Percentiles rank a stretch among this genome's conserved stretches.
phyloP scores from a whole-genome alignment of 1,140 invertebrate genomes.

The Spodoptera litura region DNA sequence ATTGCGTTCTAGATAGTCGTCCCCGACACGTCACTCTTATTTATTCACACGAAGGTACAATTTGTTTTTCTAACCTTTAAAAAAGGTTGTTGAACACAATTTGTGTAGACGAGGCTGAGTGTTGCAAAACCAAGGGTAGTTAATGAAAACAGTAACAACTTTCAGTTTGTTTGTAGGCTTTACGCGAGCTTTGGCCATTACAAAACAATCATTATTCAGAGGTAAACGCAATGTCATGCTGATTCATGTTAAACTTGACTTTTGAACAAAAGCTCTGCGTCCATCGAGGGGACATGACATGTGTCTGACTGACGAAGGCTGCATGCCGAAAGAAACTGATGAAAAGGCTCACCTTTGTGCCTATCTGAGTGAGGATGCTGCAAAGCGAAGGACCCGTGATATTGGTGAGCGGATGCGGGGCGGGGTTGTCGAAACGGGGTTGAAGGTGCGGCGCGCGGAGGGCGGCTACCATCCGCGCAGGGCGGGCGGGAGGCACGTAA shows the following conservation, averaged over 20 bases:
- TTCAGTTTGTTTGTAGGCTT: not conserved
- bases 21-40: slow-evolving; percentile 6
- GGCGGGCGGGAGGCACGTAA: slow-evolving; percentile 81
- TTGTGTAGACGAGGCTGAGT: not conserved
- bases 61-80: slow-evolving; percentile 6
- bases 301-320: slow-evolving; percentile 42
- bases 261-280: slow-evolving; percentile 5
- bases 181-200: not conserved
- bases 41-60: not conserved
- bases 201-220: slow-evolving; percentile 19
- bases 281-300: slow-evolving; percentile 1
- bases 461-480: slow-evolving; percentile 61
- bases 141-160: slow-evolving; percentile 5
- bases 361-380: slow-evolving; percentile 70
- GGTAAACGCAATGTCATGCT: slow-evolving; percentile 34
- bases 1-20: slow-evolving; percentile 23
- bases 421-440: slow-evolving; percentile 67
- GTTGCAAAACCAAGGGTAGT: not conserved
- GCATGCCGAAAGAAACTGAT: slow-evolving; percentile 32
- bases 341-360: slow-evolving; percentile 45
- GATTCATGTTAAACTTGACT: slow-evolving; percentile 18
- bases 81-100: slow-evolving; percentile 12
- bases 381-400: slow-evolving; percentile 79
- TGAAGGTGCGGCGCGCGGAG: slow-evolving; percentile 60
- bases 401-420: slow-evolving; percentile 77